Evolutionary conservation across 2,888 invertebrate genomes (phyloP).

Genomic region (Buathra laborator): DNA sequence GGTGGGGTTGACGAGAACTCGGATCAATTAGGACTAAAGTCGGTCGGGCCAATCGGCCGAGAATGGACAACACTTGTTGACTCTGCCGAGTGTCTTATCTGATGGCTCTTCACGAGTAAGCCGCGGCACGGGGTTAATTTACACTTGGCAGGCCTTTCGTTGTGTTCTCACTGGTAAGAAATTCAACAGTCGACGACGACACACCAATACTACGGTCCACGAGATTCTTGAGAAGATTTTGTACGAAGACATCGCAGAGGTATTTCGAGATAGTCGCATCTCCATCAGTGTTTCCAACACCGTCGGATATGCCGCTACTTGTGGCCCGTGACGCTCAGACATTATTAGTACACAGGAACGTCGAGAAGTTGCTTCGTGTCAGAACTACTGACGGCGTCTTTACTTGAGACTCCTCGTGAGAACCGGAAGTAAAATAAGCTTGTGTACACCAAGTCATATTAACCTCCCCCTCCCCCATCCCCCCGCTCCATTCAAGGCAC

Average conservation of each 20-base stretch:
- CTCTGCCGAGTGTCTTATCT: constrained; percentile 73
- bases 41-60: constrained; percentile 52
- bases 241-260: background rate
- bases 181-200: constrained; percentile 19
- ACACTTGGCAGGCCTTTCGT: constrained; percentile 52
- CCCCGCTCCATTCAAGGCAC: constrained; percentile 37
- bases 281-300: background rate
- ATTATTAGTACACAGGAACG: background rate
- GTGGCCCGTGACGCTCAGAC: background rate
- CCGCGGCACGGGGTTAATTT: constrained; percentile 62
- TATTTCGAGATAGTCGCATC: constrained; percentile 27
- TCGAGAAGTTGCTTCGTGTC: background rate
- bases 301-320: constrained; percentile 30
- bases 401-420: constrained; percentile 65
- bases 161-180: background rate
- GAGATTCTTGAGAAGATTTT: too few species aligned
- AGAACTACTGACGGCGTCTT: background rate
- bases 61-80: constrained; percentile 76
- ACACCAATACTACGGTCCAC: constrained; percentile 12
- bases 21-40: constrained; percentile 72
- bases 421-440: constrained; percentile 69
- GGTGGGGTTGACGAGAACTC: constrained; percentile 45
- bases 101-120: constrained; percentile 66
- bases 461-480: constrained; percentile 17
- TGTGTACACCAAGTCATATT: constrained; percentile 51